A percentile compares a stretch with the other conserved stretches of the same genome.
phyloP scores from a whole-genome alignment of 1,140 invertebrate species.

The Eupristina koningsbergeri region DNA sequence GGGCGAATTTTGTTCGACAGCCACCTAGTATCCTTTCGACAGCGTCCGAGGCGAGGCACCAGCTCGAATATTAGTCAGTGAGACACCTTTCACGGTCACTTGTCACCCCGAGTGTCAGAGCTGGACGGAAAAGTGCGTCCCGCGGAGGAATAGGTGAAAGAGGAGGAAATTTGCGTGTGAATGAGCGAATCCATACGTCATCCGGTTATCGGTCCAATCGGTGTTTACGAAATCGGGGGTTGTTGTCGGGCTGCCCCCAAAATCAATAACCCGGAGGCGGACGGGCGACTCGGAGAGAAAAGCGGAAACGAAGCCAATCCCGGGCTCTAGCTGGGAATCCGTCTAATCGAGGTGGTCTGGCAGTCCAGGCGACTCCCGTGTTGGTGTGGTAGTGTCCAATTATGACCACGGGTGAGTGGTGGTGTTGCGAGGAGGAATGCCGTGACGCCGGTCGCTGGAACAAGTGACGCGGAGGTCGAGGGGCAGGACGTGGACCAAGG shows the following conservation, averaged over 20 bases:
- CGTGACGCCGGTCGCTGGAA: neutral
- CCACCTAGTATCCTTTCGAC: slow-evolving; percentile 33
- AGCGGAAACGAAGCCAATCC: neutral
- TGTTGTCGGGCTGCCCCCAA: neutral
- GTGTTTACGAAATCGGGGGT: neutral
- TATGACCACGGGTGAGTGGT: neutral
- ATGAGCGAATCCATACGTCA: neutral
- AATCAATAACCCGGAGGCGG: neutral
- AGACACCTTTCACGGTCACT: no score
- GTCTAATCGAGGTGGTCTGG: neutral
- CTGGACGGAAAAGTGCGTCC: no score
- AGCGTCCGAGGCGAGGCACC: slow-evolving; percentile 13
- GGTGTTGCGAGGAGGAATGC: neutral
- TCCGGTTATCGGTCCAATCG: no score
- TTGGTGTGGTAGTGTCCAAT: no score
- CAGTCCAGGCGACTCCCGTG: no score
- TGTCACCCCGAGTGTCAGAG: no score
- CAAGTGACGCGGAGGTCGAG: no score
- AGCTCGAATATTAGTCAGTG: no score
- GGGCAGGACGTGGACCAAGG: no score
- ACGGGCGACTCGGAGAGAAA: neutral
- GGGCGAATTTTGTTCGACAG: neutral
- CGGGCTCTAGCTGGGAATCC: neutral
- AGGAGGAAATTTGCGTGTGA: no score
- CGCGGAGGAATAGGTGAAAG: no score